Evolutionary conservation across 2,797 vertebrate species (phyloP), one percentile per base, ranked within the genome.

Genomic region (Hipposideros larvatus): DNA sequence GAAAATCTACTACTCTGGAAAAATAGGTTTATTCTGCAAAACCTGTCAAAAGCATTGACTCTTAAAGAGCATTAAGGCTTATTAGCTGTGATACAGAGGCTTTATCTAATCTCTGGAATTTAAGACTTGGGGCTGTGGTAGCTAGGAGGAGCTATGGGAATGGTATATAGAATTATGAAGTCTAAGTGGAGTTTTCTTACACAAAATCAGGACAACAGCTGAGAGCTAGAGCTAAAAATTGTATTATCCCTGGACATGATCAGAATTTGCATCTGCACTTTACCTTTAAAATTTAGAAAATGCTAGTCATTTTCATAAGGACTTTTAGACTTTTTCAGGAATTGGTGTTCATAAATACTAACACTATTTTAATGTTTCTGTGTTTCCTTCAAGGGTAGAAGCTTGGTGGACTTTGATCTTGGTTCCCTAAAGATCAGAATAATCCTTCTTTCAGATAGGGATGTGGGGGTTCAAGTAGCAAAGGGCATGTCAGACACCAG

Each of bases 1-100:
- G 97, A 96, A 97, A 95, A 77, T 73, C 92, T 59, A 57, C 95
- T 4, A 1, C 87, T 55, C 59, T 87, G 53, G 90, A 92, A 93
- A 96, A 94, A n/a, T 83, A 95, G 80, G 41, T 84, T 73, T 71
- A 28, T 73, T 90, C 80, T 96, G 65, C 79, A 93, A 90, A 92
- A 68, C 68, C 57, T 26, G 24, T 87, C 41, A 92, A 61, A 94
- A 93, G 61, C 28, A 19, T 41, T 46, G 43, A 71, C 55, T 86
- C 28, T 80, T 83, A 71, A 74, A 70, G 93, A 89, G 71, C 34
- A 16, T 84, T 80, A 77, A 37, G 46, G 18, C 41, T 83, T 75
- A 73, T 92, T 96, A 90, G 53, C 48, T 31, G 2, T 14, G 18
- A 59, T 70, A 14, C 22, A 16, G 66, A 73, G 78, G n/a, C n/a